phyloP scores from a whole-genome alignment of 2,113 vertebrate genomes.

The Formicarius rufipectus region DNA sequence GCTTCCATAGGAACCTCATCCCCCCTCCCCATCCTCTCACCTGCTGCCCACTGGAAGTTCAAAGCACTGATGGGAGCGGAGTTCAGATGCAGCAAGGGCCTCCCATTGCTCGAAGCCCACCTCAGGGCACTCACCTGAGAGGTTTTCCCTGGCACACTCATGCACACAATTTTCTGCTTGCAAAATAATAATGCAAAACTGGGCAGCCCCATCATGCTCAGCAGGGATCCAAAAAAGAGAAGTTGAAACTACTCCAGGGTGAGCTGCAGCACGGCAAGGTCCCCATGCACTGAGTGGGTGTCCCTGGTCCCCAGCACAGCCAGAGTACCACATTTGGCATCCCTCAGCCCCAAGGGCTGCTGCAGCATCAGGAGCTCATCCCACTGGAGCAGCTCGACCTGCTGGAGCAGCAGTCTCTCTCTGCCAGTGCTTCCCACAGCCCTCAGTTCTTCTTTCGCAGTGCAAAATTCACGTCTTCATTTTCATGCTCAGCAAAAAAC shows the following conservation, averaged over 20 bases:
- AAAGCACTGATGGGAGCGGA: neutral
- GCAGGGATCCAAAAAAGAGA: neutral
- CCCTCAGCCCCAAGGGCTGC: neutral
- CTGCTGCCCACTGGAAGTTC: neutral
- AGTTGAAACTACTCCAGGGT: neutral
- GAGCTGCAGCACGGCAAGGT: neutral
- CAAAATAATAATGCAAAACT: neutral
- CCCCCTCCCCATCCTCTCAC: neutral
- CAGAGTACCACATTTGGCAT: accelerated
- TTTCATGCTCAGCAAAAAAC: neutral
- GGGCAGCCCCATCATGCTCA: neutral
- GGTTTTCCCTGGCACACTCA: neutral
- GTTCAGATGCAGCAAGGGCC: neutral
- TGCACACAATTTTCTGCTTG: neutral
- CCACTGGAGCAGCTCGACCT: neutral
- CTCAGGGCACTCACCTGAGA: neutral
- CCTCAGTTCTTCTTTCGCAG: neutral
- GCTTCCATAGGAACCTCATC: neutral
- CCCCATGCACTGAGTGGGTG: accelerated
- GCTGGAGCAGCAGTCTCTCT: accelerated
- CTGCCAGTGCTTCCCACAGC: neutral
- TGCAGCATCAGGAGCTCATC: neutral
- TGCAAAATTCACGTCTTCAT: neutral
- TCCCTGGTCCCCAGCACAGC: neutral
- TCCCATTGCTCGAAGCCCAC: accelerated